Evolutionary conservation across 2,888 invertebrate genomes (phyloP).

Genomic region (Thera obeliscata): DNA sequence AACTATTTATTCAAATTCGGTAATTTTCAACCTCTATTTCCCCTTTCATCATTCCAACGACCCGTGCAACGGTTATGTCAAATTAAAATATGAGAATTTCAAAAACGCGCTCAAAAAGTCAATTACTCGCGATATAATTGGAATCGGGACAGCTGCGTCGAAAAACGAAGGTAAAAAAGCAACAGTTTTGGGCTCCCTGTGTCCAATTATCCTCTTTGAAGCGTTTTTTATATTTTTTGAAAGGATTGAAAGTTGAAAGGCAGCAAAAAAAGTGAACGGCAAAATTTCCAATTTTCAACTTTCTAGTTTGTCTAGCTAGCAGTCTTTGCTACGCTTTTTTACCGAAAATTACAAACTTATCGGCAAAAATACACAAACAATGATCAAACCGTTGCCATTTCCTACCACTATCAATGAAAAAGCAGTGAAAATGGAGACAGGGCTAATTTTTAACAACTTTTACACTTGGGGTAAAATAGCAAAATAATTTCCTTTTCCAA

Average conservation of each 20-base stretch:
- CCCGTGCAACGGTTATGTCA: slow-evolving; percentile 15
- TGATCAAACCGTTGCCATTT: too few species aligned
- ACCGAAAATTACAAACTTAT: too few species aligned
- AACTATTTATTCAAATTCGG: too few species aligned
- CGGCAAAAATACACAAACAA: too few species aligned
- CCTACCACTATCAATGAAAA: too few species aligned
- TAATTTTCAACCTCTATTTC: background rate
- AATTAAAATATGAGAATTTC: slow-evolving; percentile 35
- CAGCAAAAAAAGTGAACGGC: background rate
- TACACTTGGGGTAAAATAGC: too few species aligned
- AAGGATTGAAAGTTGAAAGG: background rate
- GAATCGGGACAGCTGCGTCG: slow-evolving; percentile 38
- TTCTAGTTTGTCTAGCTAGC: background rate
- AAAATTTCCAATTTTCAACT: background rate
- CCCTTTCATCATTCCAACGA: background rate
- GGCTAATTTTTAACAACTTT: too few species aligned
- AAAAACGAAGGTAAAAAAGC: slow-evolving; percentile 15
- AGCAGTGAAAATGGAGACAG: too few species aligned
- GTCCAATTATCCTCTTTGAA: slow-evolving; percentile 15
- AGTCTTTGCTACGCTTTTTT: too few species aligned
- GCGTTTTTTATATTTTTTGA: background rate
- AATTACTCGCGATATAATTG: slow-evolving; percentile 39
- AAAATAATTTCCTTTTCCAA: background rate
- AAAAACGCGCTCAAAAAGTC: slow-evolving; percentile 38
- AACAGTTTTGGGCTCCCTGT: slow-evolving; percentile 11